Evolutionary conservation across 2,888 invertebrate species (phyloP), one percentile per base, ranked within the genome.

Genomic region (Kuschelorhynchus macadamiae): DNA sequence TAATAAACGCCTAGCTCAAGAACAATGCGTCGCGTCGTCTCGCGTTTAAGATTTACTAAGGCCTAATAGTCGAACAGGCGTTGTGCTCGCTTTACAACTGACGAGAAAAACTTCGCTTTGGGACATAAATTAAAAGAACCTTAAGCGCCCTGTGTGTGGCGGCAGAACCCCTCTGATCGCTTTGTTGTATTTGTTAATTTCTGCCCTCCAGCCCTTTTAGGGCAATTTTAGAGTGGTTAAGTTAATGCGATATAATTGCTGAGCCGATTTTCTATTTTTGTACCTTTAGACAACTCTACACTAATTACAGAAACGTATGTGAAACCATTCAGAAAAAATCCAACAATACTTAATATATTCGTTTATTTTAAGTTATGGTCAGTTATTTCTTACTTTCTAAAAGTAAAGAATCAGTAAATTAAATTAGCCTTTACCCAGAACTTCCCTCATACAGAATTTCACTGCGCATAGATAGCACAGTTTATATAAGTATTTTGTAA

Each of bases 111-210:
- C 21, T 25, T 16, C 59, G 59, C 59, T 59, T 59, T 59, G 46
- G 59, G 59, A 59, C 59, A 59, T 59, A 59, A 59, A 59, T 59
- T 59, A 59, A 59, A 59, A 59, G 36, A 36, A 39, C 33, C 32
- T 47, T 59, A 47, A 59, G 46, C 46, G 47, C 46, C 17, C 55
- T 55, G 55, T 42, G 55, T 55, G 55, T 55, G 59, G 46, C 59
- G 47, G 30, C 59, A 33, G 33, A 47, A 39, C 36, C 39, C 18
- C 16, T 39, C 17, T 1, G 25, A 59, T 39, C n/a, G n/a, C n/a
- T 44, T 32, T 46, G 56, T 56, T 33, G 42, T 41, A 41, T 55
- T 59, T 59, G 59, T 47, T 59, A 59, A 59, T 59, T 59, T 59
- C 36, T 36, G 59, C 33, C 59, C 36, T 59, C 21, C 8, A 47